Evolutionary conservation across 2,888 invertebrate species (phyloP).

Genomic region (Lithophane ornitopus): DNA sequence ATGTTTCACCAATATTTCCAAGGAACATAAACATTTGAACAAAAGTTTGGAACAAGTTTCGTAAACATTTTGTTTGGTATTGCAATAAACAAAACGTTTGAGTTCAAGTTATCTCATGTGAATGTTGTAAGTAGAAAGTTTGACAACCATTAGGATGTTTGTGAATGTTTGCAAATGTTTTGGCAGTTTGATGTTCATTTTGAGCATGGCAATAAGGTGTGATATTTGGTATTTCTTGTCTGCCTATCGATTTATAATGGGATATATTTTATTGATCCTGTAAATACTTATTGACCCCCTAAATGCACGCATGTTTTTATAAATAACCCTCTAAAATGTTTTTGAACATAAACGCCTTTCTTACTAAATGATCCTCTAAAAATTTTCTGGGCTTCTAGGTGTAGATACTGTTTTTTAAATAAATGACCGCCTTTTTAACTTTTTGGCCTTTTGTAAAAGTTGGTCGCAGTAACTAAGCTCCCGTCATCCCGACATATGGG

Average conservation of each 20-base stretch:
- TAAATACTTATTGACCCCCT: too few species aligned
- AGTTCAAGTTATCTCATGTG: slow-evolving; percentile 35
- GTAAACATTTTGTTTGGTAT: slow-evolving; percentile 47
- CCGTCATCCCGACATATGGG: not conserved
- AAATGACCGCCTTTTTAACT: not conserved
- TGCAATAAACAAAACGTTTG: slow-evolving; percentile 52
- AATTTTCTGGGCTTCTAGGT: not conserved
- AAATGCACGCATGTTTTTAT: not conserved
- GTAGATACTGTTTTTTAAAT: too few species aligned
- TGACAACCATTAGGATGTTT: slow-evolving; percentile 25
- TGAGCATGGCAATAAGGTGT: not conserved
- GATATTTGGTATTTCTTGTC: not conserved
- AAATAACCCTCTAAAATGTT: not conserved
- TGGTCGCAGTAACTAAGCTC: not conserved
- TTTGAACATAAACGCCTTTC: too few species aligned
- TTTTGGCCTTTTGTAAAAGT: not conserved
- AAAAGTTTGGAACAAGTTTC: slow-evolving; percentile 40
- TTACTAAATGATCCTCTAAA: not conserved
- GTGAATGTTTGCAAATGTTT: slow-evolving; percentile 26
- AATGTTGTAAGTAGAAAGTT: slow-evolving; percentile 29
- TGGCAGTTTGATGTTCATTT: slow-evolving; percentile 14
- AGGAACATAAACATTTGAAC: slow-evolving; percentile 17
- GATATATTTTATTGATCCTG: too few species aligned
- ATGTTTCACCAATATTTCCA: slow-evolving; percentile 17
- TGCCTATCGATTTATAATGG: too few species aligned